A percentile compares a stretch with the other conserved stretches of the same genome.
Conservation (phyloP, 2,113 vertebrate genomes). For the Peromyscus californicus region DNA sequence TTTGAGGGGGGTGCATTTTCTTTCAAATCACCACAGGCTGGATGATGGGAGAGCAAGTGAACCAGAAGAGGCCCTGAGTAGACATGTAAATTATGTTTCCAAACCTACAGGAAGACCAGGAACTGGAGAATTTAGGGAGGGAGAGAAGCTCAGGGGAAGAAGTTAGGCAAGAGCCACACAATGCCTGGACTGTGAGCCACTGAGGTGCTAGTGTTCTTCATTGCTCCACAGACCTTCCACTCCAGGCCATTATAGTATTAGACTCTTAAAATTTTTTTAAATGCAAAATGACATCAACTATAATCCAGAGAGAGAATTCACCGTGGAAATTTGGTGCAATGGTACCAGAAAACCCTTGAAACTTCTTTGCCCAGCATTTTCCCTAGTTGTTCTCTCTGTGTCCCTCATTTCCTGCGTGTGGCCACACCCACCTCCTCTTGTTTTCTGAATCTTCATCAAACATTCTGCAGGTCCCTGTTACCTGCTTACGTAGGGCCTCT, state of each 20-base stretch:
- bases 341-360: neutral
- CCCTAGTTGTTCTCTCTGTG: neutral
- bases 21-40: neutral
- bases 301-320: neutral
- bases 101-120: neutral
- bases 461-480: no score
- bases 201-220: no score
- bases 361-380: neutral
- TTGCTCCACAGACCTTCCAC: neutral
- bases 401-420: neutral
- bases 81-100: neutral
- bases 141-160: neutral
- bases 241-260: neutral
- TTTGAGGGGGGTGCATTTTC: neutral
- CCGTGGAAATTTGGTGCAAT: neutral
- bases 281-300: neutral
- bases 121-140: neutral
- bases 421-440: rapidly evolving
- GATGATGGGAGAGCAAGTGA: neutral
- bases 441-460: neutral
- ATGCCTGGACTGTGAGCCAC: no score
- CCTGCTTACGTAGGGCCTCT: neutral
- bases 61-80: neutral
- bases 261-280: neutral
- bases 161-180: neutral